Evolutionary conservation across 2,113 vertebrate genomes (phyloP).

Genomic region (Oryzias curvinotus): DNA sequence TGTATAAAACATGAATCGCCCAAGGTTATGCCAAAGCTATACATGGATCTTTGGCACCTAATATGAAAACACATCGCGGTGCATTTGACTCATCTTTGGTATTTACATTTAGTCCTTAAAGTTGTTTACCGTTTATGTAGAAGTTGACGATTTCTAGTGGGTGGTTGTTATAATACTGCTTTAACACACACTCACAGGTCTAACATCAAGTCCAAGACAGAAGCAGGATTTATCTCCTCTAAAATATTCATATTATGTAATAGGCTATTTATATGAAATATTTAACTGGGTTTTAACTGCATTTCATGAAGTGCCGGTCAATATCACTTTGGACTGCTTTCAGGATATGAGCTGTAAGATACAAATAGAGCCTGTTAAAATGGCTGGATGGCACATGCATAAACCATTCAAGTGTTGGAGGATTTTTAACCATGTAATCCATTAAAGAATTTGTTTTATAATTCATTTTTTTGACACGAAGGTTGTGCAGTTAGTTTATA

Average conservation of each 20-base stretch:
- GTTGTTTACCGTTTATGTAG: neutral
- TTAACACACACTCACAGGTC: too few relatives aligned
- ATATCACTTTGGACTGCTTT: conserved; percentile 36
- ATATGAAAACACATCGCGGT: conserved; percentile 6
- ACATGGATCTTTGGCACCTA: conserved; percentile 9
- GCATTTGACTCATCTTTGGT: conserved; percentile 4
- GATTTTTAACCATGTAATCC: too few relatives aligned
- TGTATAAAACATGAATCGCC: conserved; percentile 53
- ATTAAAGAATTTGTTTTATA: too few relatives aligned
- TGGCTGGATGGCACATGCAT: neutral
- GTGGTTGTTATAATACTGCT: conserved; percentile 16
- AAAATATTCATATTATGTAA: conserved; percentile 70
- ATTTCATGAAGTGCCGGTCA: conserved; percentile 50
- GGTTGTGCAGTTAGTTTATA: too few relatives aligned
- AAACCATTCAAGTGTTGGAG: too few relatives aligned
- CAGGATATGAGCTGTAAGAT: conserved; percentile 13
- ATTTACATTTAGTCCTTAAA: conserved; percentile 8
- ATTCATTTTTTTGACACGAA: too few relatives aligned
- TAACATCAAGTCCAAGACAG: neutral
- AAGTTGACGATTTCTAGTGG: conserved; percentile 3
- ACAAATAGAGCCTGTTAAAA: conserved; percentile 14
- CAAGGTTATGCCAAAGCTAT: conserved; percentile 23
- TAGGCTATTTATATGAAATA: conserved; percentile 63
- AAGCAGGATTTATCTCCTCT: conserved; percentile 29
- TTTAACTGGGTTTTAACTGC: conserved; percentile 61